These are phyloP conservation scores for Phrynocephalus versicolor DNA, from an alignment of 2,113 vertebrate genomes.

Conservation along the genomic window DNA sequence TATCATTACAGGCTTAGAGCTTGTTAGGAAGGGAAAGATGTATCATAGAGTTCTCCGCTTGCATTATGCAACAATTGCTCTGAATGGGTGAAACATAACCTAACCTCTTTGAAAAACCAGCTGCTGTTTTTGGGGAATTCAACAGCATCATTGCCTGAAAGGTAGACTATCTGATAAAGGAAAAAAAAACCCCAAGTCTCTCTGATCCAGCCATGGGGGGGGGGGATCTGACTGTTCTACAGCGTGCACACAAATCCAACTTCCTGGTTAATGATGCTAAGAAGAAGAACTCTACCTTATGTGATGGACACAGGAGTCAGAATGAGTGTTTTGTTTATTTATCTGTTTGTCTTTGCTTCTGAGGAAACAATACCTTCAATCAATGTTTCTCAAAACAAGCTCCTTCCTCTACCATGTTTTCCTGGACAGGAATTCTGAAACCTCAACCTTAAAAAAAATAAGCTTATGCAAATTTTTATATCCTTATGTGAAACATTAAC, in stretches of 20 bases:
- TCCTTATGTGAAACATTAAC: no score
- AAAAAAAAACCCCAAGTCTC: no score
- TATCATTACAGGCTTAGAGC: background rate
- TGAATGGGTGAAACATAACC: background rate
- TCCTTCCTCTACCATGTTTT: no score
- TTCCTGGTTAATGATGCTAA: background rate
- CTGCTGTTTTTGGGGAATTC: background rate
- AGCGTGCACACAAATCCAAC: no score
- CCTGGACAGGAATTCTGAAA: no score
- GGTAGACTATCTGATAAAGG: background rate
- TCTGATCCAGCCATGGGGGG: no score
- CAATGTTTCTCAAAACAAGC: no score
- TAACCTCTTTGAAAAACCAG: background rate
- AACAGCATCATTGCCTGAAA: background rate
- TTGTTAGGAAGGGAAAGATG: background rate
- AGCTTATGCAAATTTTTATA: no score
- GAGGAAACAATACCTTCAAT: no score
- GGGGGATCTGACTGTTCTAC: no score
- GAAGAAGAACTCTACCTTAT: background rate
- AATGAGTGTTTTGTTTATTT: background rate
- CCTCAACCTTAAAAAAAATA: no score
- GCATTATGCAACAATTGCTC: background rate
- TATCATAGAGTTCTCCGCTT: background rate
- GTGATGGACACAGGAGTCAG: background rate
- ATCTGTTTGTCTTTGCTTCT: background rate